Evolutionary conservation across 2,888 invertebrate species (phyloP), one percentile per base, ranked within the genome.

Genomic region (Hedya salicella): DNA sequence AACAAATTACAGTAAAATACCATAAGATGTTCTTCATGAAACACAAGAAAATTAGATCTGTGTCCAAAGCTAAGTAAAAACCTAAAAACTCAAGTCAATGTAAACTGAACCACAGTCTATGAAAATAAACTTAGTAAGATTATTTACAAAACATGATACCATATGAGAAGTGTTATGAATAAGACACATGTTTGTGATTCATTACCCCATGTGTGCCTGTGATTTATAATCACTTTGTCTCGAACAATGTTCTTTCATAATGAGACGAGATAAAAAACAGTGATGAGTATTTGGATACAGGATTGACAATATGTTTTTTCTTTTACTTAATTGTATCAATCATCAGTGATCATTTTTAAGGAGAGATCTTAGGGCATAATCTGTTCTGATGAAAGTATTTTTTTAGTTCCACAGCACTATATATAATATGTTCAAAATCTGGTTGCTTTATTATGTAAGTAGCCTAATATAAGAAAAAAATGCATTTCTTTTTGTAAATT

Each of bases 111-210:
- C 9, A 36, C 36, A 11, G 9, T 11, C 16, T 44, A 42, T 42
- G 30, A 42, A 62, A 62, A 61, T 42, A 61, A 53, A 60, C 65
- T 40, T 13, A 25, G 44, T 25, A 46, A 11, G 53, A 60, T 44
- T 65, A 65, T 65, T 65, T 65, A 65, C 65, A 65, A 60, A 59
- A 53, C 65, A 65, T 48, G 19, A 46, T 61, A 32, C 61, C 65
- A 66, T 66, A 39, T 66, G 66, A 64, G 64, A 53, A 60, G 30
- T 54, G 76, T 78, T 78, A 78, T 75, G 72, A 65, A 71, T 74
- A 70, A 62, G 68, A 73, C 79, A 79, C 75, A 77, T 78, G 76
- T 80, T 75, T 71, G 19, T 85, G 85, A 85, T 80, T 83, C 86
- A 84, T 78, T 66, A 70, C 81, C 80, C 81, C 80, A 82, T 81